Percentiles rank a stretch among this genome's conserved stretches.
Evolutionary conservation across 64 coral and sea anemone genomes (phyloP).

Genomic region (Pocillopora verrucosa): DNA sequence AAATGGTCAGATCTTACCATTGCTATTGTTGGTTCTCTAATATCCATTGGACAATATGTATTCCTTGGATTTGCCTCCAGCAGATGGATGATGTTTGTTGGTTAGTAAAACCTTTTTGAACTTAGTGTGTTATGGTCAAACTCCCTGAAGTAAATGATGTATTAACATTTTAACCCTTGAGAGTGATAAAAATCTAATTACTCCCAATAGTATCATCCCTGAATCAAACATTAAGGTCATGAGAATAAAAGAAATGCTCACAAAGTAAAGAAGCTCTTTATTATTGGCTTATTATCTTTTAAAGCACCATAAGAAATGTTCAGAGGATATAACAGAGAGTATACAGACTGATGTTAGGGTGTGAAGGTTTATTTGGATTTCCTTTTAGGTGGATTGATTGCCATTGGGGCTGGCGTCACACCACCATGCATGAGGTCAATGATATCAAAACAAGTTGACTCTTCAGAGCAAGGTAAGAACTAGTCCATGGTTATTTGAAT

Average conservation of each 20-base stretch:
- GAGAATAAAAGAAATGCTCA: no score
- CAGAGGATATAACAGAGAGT: not conserved
- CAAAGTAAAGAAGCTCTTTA: no score
- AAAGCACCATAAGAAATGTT: not conserved
- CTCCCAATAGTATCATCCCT: no score
- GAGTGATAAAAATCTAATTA: no score
- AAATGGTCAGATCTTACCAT: slow-evolving; percentile 80
- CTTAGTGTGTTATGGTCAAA: no score
- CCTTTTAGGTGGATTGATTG: slow-evolving; percentile 62
- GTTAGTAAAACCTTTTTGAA: slow-evolving; percentile 49
- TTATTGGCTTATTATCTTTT: no score
- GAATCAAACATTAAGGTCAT: no score
- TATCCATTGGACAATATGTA: slow-evolving; percentile 46
- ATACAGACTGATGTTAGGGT: not conserved
- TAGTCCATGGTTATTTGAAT: not conserved
- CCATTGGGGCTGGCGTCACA: slow-evolving; percentile 58
- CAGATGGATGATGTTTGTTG: slow-evolving; percentile 89
- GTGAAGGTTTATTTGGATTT: not conserved
- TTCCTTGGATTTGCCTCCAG: slow-evolving; percentile 72
- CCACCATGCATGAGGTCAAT: slow-evolving; percentile 59
- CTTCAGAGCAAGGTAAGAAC: slow-evolving; percentile 70
- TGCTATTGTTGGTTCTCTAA: slow-evolving; percentile 61
- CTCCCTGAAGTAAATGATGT: no score
- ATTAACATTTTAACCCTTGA: not conserved
- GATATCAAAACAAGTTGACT: slow-evolving; percentile 78